phyloP scores from a whole-genome alignment of 2,888 invertebrate species.

The Xestia rhomboidea region DNA sequence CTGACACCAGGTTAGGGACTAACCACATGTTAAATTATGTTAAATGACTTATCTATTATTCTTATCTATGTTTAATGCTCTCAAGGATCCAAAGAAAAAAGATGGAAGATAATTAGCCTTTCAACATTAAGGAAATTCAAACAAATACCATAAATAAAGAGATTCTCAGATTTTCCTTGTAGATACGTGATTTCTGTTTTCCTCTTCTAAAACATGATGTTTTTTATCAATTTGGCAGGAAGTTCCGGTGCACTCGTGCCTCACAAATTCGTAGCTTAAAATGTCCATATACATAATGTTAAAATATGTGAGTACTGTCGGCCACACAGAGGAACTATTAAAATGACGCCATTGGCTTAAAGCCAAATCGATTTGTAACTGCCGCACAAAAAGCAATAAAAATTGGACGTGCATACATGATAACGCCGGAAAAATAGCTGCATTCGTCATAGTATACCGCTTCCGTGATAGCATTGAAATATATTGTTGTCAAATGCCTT shows the following conservation, averaged over 20 bases:
- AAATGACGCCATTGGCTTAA: slow-evolving; percentile 87
- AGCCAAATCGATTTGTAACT: slow-evolving; percentile 90
- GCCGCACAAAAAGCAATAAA: slow-evolving; percentile 89
- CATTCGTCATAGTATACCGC: slow-evolving; percentile 82
- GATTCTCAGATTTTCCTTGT: background rate
- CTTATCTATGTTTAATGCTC: slow-evolving; percentile 8
- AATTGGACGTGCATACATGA: slow-evolving; percentile 87
- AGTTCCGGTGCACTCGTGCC: slow-evolving; percentile 21
- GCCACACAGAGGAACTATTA: slow-evolving; percentile 83
- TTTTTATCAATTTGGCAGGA: slow-evolving; percentile 42
- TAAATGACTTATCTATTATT: background rate
- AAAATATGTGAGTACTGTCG: slow-evolving; percentile 72
- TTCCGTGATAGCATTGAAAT: slow-evolving; percentile 80
- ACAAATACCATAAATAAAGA: slow-evolving; percentile 23
- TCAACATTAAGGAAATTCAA: slow-evolving; percentile 19
- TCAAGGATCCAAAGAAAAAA: background rate
- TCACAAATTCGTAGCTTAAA: slow-evolving; percentile 60
- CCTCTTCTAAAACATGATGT: slow-evolving; percentile 4
- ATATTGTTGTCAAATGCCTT: slow-evolving; percentile 71
- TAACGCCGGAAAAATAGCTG: slow-evolving; percentile 85
- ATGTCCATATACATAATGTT: slow-evolving; percentile 64
- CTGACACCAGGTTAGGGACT: too few relatives aligned
- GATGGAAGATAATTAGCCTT: slow-evolving; percentile 6
- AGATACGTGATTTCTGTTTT: slow-evolving; percentile 39
- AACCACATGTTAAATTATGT: too few relatives aligned